Evolutionary conservation across 2,113 vertebrate genomes (phyloP).

Genomic region (Gopherus evgoodei): DNA sequence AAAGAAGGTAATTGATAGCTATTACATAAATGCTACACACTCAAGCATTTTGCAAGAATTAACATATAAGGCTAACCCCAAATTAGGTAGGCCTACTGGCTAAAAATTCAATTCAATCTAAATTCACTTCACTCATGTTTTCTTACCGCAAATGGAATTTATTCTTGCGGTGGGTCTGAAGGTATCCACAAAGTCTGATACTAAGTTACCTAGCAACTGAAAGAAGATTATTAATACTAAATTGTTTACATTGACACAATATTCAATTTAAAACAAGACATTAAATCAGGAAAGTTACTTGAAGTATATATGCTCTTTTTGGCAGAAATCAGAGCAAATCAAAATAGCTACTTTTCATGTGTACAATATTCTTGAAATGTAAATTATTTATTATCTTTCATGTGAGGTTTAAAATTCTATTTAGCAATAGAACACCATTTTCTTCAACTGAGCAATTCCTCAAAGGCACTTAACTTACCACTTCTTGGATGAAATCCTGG

Average conservation of each 20-base stretch:
- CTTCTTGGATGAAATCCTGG: not conserved
- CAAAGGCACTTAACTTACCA: not conserved
- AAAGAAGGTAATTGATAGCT: not conserved
- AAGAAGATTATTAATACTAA: constrained; percentile 3
- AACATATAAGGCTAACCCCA: not conserved
- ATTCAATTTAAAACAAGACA: not conserved
- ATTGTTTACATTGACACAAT: not conserved
- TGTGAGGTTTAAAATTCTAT: not conserved
- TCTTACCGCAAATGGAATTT: constrained; percentile 98
- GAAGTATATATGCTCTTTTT: not conserved
- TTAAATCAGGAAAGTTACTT: not conserved
- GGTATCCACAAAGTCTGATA: constrained; percentile 98
- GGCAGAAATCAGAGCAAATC: not conserved
- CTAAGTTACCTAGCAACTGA: constrained; percentile 95
- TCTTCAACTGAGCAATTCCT: not conserved
- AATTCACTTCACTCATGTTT: not conserved
- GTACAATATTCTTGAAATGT: not conserved
- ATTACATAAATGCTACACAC: not conserved
- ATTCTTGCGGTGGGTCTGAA: constrained; percentile 98
- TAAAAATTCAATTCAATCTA: not conserved
- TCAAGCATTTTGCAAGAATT: not conserved
- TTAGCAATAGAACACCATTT: not conserved
- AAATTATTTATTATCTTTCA: not conserved
- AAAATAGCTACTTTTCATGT: not conserved
- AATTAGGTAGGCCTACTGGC: not conserved